A percentile compares a stretch with the other conserved stretches of the same genome.
phyloP scores from a whole-genome alignment of 2,888 invertebrate species.

The Dugesia japonica region DNA sequence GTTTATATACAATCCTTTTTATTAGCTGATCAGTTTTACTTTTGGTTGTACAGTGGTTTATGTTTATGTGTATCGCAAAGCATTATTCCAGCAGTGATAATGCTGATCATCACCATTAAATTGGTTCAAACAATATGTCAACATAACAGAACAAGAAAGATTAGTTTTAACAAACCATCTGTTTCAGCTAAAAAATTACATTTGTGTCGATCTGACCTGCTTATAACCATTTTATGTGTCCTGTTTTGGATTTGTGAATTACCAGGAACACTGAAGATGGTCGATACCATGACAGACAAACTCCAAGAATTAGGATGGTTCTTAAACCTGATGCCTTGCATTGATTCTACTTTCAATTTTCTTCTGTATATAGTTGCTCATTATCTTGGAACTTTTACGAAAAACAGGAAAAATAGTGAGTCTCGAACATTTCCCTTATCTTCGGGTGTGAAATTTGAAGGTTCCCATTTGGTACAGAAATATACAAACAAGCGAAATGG shows the following conservation, averaged over 20 bases:
- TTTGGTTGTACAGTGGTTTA: not conserved
- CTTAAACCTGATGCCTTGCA: slow-evolving; percentile 32
- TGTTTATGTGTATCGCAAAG: slow-evolving; percentile 12
- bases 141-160: not conserved
- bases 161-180: not conserved
- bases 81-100: not conserved
- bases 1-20: slow-evolving; percentile 21
- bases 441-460: not conserved
- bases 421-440: not conserved
- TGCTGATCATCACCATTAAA: not conserved
- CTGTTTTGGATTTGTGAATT: slow-evolving; percentile 29
- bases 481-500: not conserved
- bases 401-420: not conserved
- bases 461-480: not conserved
- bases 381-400: not conserved
- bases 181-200: not conserved
- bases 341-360: slow-evolving; percentile 31
- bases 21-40: not conserved
- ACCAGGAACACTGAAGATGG: slow-evolving; percentile 25
- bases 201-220: slow-evolving; percentile 5
- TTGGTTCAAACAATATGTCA: slow-evolving; percentile 20
- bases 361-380: slow-evolving; percentile 23
- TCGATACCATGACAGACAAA: slow-evolving; percentile 22
- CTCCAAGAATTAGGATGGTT: slow-evolving; percentile 28
- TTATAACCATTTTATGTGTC: slow-evolving; percentile 27